Percentiles rank a stretch among this genome's conserved stretches.
phyloP scores from a whole-genome alignment of 2,113 vertebrate species.

The Lepisosteus oculatus region DNA sequence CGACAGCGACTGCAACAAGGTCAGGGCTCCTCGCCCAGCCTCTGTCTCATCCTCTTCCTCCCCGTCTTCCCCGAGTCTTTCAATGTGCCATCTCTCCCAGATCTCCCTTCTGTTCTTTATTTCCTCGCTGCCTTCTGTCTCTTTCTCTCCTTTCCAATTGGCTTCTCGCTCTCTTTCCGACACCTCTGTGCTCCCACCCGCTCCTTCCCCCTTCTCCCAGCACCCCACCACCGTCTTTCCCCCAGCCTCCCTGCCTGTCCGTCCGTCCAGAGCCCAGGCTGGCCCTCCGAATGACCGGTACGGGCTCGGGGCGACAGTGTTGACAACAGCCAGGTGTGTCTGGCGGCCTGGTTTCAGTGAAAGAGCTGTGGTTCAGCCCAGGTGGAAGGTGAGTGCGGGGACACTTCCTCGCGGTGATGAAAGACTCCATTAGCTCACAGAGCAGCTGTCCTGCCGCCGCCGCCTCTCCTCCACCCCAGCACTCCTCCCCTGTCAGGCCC shows the following conservation, averaged over 20 bases:
- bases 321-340: no score
- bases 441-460: no score
- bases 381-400: no score
- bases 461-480: no score
- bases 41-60: background rate
- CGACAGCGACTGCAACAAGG: constrained; percentile 83
- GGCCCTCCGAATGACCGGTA: constrained; percentile 10
- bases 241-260: constrained; percentile 27
- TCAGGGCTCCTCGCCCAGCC: constrained; percentile 21
- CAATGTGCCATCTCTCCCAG: background rate
- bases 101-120: constrained; percentile 1
- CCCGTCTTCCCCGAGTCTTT: background rate
- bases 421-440: no score
- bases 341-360: no score
- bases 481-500: no score
- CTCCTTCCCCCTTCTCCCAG: constrained; percentile 29
- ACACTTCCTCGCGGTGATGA: no score
- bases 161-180: constrained; percentile 11
- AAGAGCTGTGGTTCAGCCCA: no score
- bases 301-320: no score
- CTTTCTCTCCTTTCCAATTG: constrained; percentile 5
- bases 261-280: constrained; percentile 17
- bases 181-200: background rate
- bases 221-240: constrained; percentile 21
- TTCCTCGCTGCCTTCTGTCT: background rate